These are phyloP conservation scores for Diadegma fenestrale DNA, from an alignment of 2,888 invertebrate genomes.

Conservation along the genomic window DNA sequence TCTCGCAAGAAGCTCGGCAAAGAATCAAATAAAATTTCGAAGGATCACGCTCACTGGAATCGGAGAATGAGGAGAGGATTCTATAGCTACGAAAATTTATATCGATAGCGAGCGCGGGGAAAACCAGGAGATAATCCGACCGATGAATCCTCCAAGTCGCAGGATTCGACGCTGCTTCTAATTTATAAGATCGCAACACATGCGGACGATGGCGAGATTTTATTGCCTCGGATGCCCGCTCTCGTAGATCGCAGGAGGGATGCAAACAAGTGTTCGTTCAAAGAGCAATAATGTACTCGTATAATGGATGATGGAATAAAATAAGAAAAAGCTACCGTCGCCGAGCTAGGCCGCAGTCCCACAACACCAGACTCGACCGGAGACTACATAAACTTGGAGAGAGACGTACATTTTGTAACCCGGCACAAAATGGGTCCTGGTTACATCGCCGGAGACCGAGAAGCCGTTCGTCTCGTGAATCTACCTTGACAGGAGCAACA, in stretches of 20 bases:
- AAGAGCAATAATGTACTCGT: constrained; percentile 36
- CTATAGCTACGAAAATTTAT: constrained; percentile 14
- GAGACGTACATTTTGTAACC: constrained; percentile 46
- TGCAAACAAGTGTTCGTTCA: constrained; percentile 39
- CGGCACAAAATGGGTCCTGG: constrained; percentile 35
- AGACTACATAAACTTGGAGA: constrained; percentile 22
- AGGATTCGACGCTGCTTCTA: background rate
- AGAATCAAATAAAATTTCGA: background rate
- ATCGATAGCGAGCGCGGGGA: constrained; percentile 24
- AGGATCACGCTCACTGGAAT: background rate
- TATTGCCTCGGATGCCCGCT: background rate
- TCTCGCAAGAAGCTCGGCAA: background rate
- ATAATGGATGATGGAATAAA: constrained; percentile 12
- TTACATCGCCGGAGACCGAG: constrained; percentile 53
- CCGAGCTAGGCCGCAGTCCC: background rate
- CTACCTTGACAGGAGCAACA: constrained; percentile 24
- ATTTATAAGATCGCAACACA: constrained; percentile 11
- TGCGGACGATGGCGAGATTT: background rate
- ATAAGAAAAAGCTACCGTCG: constrained; percentile 42
- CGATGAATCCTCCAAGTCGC: constrained; percentile 8
- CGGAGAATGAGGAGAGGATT: background rate
- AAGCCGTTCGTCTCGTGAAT: constrained; percentile 56
- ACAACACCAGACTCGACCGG: background rate
- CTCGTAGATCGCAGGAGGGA: constrained; percentile 14
- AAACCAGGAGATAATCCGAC: constrained; percentile 27